phyloP scores from a whole-genome alignment of 2,113 vertebrate species.

The Clupea harengus region DNA sequence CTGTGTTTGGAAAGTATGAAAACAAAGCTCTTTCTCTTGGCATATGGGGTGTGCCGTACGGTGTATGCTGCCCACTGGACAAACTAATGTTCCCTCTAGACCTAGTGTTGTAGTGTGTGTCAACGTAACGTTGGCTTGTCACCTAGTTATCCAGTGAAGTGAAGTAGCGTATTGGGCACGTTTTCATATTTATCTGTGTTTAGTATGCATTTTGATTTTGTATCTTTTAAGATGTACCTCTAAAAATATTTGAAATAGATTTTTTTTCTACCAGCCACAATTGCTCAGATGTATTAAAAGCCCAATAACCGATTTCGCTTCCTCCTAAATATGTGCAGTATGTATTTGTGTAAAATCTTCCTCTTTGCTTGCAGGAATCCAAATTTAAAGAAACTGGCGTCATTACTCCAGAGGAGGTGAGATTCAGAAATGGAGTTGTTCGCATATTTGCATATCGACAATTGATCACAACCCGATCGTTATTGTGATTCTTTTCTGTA shows the following conservation, averaged over 20 bases:
- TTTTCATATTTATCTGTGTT: background rate
- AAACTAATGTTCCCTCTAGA: no score
- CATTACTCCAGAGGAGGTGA: slow-evolving; percentile 96
- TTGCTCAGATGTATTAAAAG: background rate
- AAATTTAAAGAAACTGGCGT: slow-evolving; percentile 99
- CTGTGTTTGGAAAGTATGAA: background rate
- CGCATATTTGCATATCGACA: slow-evolving; percentile 21
- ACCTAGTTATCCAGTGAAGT: no score
- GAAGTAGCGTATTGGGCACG: background rate
- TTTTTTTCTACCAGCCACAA: background rate
- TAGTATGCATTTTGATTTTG: background rate
- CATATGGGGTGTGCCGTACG: background rate
- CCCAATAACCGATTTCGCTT: background rate
- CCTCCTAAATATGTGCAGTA: background rate
- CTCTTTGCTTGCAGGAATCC: slow-evolving; percentile 80
- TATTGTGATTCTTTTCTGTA: slow-evolving; percentile 52
- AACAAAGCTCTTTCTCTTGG: background rate
- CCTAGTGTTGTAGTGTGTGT: no score
- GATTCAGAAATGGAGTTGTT: slow-evolving; percentile 23
- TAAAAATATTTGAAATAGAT: background rate
- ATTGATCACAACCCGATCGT: background rate
- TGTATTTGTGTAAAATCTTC: background rate
- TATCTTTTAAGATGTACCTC: background rate
- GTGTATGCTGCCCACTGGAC: background rate
- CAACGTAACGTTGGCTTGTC: no score